A percentile compares a stretch with the other conserved stretches of the same genome.
Conservation (phyloP, 2,888 invertebrate genomes). For the Caenorhabditis macrosperma region DNA sequence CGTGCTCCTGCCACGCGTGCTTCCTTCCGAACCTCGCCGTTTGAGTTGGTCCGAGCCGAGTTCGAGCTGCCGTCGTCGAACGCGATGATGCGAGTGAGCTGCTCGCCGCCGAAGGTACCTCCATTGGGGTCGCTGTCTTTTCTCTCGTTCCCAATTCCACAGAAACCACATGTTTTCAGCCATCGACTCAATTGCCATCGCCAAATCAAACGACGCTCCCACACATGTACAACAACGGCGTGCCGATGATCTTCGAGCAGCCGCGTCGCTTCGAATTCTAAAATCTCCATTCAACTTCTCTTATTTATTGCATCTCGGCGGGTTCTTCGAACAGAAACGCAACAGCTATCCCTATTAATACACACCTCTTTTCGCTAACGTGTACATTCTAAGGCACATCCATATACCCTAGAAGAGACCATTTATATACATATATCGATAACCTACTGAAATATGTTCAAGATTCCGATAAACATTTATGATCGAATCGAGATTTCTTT, state of each 20-base stretch:
- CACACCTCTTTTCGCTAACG: slow-evolving; percentile 5
- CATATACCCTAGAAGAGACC: not conserved
- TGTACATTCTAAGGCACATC: not conserved
- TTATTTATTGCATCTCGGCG: slow-evolving; percentile 15
- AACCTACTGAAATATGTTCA: not conserved
- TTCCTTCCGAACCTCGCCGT: not conserved
- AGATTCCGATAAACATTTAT: not conserved
- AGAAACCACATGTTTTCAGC: slow-evolving; percentile 12
- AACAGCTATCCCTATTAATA: not conserved
- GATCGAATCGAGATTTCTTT: no score
- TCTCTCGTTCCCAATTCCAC: not conserved
- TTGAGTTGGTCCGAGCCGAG: slow-evolving; percentile 41
- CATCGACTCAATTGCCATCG: slow-evolving; percentile 44
- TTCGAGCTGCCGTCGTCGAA: slow-evolving; percentile 18
- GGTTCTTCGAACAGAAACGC: not conserved
- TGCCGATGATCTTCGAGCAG: slow-evolving; percentile 41
- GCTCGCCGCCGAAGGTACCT: slow-evolving; percentile 45
- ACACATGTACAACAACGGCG: slow-evolving; percentile 41
- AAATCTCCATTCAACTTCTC: not conserved
- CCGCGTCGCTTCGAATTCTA: slow-evolving; percentile 31
- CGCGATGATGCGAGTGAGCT: slow-evolving; percentile 44
- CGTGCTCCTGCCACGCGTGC: not conserved
- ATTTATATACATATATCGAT: not conserved
- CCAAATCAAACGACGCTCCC: slow-evolving; percentile 37
- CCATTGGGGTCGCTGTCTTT: slow-evolving; percentile 4